A percentile compares a stretch with the other conserved stretches of the same genome.
Conservation (phyloP, 2,113 vertebrate genomes). For the Halcyon malimbica region DNA sequence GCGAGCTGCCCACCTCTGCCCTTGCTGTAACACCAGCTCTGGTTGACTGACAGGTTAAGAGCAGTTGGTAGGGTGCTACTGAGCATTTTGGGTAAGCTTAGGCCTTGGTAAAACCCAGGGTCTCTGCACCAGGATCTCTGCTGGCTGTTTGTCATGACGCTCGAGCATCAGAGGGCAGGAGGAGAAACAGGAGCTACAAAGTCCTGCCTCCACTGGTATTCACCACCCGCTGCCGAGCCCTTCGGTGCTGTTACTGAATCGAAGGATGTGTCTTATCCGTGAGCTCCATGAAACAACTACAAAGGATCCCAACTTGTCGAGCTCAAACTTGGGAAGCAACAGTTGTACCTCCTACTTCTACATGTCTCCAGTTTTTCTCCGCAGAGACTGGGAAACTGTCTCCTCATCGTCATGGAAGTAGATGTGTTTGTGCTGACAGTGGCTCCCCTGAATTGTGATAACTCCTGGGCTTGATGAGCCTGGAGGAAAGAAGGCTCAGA, state of each 20-base stretch:
- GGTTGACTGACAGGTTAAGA: background rate
- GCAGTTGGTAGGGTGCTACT: background rate
- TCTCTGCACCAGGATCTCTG: background rate
- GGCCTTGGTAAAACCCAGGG: background rate
- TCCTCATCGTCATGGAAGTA: fast-evolving
- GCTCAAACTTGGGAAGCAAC: background rate
- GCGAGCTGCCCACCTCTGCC: background rate
- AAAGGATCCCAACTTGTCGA: background rate
- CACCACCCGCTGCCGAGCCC: background rate
- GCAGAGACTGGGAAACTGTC: background rate
- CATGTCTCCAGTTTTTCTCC: background rate
- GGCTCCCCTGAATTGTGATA: background rate
- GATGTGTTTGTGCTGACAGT: background rate
- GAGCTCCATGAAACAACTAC: background rate
- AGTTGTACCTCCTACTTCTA: fast-evolving
- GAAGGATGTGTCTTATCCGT: background rate
- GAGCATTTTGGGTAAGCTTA: background rate
- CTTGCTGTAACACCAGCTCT: fast-evolving
- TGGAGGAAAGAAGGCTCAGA: background rate
- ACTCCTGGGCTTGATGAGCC: background rate
- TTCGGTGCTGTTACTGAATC: fast-evolving
- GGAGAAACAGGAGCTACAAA: background rate
- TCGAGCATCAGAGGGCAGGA: background rate
- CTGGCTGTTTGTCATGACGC: background rate
- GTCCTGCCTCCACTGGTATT: fast-evolving